phyloP scores from a whole-genome alignment of 1,140 invertebrate species.

The Oscheius sp. region DNA sequence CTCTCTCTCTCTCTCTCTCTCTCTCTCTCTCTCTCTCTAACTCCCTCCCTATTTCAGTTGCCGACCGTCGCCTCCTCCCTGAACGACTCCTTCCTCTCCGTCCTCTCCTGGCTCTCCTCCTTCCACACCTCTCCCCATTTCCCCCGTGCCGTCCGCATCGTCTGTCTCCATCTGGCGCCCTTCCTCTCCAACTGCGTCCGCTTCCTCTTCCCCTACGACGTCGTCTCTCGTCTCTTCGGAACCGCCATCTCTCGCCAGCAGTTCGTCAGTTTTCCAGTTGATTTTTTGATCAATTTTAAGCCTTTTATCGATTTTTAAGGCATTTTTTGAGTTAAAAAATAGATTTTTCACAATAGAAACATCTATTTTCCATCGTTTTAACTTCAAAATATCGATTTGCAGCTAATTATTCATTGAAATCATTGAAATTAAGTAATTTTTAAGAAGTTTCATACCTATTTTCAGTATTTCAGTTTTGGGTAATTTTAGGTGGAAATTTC shows the following conservation, averaged over 20 bases:
- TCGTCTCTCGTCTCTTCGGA: constrained; percentile 21
- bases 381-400: no score
- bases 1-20: not conserved
- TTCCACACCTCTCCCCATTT: constrained; percentile 45
- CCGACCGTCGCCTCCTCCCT: constrained; percentile 31
- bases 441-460: not conserved
- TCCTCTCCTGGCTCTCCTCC: constrained; percentile 38
- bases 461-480: no score
- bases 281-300: constrained; percentile 18
- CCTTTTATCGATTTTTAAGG: no score
- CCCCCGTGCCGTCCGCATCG: constrained; percentile 35
- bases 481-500: no score
- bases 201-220: constrained; percentile 44
- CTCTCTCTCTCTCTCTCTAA: no score
- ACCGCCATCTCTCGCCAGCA: constrained; percentile 37
- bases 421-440: not conserved
- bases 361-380: no score
- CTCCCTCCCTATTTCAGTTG: no score
- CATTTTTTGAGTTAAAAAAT: no score
- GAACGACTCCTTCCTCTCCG: constrained; percentile 39
- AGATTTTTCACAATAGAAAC: no score
- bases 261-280: constrained; percentile 40
- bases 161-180: constrained; percentile 46
- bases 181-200: constrained; percentile 49
- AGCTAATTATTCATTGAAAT: not conserved